These are phyloP conservation scores for Hypanus sabinus DNA, from an alignment of 2,113 vertebrate genomes.

Conservation along the genomic window DNA sequence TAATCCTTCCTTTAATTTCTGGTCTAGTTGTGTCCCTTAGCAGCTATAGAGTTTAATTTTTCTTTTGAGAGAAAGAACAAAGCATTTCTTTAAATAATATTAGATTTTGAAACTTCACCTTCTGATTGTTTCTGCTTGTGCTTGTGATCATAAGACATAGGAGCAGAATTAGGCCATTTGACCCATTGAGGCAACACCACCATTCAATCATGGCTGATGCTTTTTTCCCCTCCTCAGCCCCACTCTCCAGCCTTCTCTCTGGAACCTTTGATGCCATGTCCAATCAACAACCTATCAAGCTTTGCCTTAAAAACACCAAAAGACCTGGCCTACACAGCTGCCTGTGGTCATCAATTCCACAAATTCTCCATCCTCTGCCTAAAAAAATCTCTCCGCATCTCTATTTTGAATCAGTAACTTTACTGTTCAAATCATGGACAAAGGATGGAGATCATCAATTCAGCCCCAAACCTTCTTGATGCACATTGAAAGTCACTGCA, in stretches of 20 bases:
- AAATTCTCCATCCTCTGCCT: too few relatives aligned
- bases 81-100: not conserved
- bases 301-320: too few relatives aligned
- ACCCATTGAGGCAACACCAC: too few relatives aligned
- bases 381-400: too few relatives aligned
- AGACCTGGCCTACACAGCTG: too few relatives aligned
- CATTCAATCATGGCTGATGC: too few relatives aligned
- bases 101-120: not conserved
- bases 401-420: not conserved
- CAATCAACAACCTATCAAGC: too few relatives aligned
- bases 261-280: too few relatives aligned
- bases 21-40: not conserved
- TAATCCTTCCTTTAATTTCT: constrained; percentile 12
- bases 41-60: not conserved
- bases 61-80: not conserved
- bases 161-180: too few relatives aligned
- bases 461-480: not conserved
- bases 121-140: not conserved
- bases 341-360: too few relatives aligned
- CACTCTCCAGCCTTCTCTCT: too few relatives aligned
- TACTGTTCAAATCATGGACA: not conserved
- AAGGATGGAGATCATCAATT: not conserved
- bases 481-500: not conserved
- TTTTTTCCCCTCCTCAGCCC: too few relatives aligned
- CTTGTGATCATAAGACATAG: not conserved